Evolutionary conservation across 23 tunicate genomes (phyloP).

Genomic region (Ciona savignyi): DNA sequence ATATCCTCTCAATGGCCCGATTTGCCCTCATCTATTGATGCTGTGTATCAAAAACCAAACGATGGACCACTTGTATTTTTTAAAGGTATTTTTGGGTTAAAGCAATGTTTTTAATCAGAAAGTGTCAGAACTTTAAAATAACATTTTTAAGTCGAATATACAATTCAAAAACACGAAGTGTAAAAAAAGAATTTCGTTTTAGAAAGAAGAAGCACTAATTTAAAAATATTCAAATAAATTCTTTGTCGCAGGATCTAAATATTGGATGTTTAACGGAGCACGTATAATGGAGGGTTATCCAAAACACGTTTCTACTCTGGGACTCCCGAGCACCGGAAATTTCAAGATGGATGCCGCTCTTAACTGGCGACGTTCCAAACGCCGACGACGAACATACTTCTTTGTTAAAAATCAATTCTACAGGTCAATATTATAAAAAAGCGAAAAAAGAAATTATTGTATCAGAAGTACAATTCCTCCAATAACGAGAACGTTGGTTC

Average conservation of each 20-base stretch:
- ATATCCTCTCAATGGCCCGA: constrained; percentile 47
- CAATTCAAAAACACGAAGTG: no score
- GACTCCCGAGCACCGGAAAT: constrained; percentile 21
- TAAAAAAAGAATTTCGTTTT: no score
- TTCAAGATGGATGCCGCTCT: constrained; percentile 24
- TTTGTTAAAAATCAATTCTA: constrained; percentile 46
- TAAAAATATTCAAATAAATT: no score
- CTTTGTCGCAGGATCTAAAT: not conserved
- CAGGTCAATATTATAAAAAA: constrained; percentile 48
- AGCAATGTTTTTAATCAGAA: no score
- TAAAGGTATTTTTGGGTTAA: constrained; percentile 49
- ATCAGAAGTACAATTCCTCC: no score
- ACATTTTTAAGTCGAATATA: no score
- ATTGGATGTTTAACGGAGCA: not conserved
- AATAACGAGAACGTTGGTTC: no score
- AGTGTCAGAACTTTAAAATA: no score
- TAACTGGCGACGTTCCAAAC: constrained; percentile 60
- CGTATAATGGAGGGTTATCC: constrained; percentile 32
- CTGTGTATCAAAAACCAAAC: constrained; percentile 32
- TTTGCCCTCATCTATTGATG: constrained; percentile 34
- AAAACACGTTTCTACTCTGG: constrained; percentile 36
- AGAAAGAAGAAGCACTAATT: no score
- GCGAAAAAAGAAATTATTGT: no score
- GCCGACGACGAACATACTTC: constrained; percentile 58
- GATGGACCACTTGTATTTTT: constrained; percentile 53